A percentile compares a stretch with the other conserved stretches of the same genome.
Conservation (phyloP, 1,140 invertebrate genomes). For the Cydia splendana region DNA sequence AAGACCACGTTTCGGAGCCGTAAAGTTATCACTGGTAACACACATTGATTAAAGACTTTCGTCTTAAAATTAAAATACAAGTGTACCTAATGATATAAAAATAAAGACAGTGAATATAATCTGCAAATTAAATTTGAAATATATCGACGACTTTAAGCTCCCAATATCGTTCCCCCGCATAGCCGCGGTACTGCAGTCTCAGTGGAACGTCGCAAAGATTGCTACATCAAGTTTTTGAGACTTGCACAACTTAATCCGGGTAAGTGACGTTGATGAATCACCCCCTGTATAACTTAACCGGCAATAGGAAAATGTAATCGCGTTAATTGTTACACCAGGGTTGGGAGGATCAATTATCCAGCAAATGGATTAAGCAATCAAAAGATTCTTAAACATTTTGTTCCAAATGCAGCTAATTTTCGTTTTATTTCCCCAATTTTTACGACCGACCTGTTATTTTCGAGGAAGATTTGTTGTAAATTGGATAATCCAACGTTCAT, state of each 20-base stretch:
- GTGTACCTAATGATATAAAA: too few species aligned
- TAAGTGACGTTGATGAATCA: slow-evolving; percentile 47
- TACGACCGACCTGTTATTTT: too few species aligned
- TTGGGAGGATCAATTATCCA: background rate
- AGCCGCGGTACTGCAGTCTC: slow-evolving; percentile 35
- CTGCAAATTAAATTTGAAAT: too few species aligned
- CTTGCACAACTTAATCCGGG: slow-evolving; percentile 45
- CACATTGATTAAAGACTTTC: too few species aligned
- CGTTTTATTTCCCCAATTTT: too few species aligned
- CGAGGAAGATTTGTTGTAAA: too few species aligned
- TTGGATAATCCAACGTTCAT: too few species aligned
- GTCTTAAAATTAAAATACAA: too few species aligned
- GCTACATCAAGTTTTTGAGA: slow-evolving; percentile 43
- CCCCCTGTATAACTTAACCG: slow-evolving; percentile 20
- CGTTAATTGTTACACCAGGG: slow-evolving; percentile 16
- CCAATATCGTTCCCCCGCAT: slow-evolving; percentile 33
- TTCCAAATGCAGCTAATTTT: too few species aligned
- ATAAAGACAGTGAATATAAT: too few species aligned
- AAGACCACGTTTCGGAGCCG: too few species aligned
- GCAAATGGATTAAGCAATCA: background rate
- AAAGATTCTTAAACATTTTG: background rate
- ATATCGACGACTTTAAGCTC: background rate
- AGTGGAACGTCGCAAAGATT: slow-evolving; percentile 43
- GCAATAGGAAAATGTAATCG: slow-evolving; percentile 15
- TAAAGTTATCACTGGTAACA: too few species aligned